These are phyloP conservation scores for Mimachlamys varia DNA, from an alignment of 2,888 invertebrate species.

Conservation along the genomic window DNA sequence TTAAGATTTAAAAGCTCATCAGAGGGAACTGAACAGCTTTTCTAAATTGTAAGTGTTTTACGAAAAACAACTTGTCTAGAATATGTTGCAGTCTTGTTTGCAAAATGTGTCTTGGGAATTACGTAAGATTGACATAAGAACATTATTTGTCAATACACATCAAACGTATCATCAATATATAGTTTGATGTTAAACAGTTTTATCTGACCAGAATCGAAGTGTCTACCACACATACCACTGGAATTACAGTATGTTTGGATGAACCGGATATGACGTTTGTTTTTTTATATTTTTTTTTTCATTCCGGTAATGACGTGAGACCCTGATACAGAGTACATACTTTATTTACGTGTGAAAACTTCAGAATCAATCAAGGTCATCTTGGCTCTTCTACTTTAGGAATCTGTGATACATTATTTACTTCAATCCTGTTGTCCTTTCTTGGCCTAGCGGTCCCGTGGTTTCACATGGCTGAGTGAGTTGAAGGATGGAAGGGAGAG, in stretches of 20 bases:
- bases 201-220: no score
- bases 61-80: neutral
- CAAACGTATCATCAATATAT: neutral
- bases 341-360: neutral
- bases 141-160: neutral
- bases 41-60: neutral
- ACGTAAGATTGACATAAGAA: neutral
- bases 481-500: neutral
- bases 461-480: neutral
- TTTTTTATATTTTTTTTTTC: neutral
- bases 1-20: neutral
- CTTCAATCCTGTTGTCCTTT: neutral
- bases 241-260: neutral
- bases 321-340: neutral
- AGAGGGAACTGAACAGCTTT: neutral
- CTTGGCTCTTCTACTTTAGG: neutral
- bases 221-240: no score
- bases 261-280: neutral
- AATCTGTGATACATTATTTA: conserved; percentile 6
- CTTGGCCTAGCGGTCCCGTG: neutral
- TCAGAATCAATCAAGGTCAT: neutral
- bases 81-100: neutral
- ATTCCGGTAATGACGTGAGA: neutral
- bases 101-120: neutral
- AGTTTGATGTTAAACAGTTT: neutral